phyloP scores from a whole-genome alignment of 2,113 vertebrate species.

The Trichomycterus rosablanca region DNA sequence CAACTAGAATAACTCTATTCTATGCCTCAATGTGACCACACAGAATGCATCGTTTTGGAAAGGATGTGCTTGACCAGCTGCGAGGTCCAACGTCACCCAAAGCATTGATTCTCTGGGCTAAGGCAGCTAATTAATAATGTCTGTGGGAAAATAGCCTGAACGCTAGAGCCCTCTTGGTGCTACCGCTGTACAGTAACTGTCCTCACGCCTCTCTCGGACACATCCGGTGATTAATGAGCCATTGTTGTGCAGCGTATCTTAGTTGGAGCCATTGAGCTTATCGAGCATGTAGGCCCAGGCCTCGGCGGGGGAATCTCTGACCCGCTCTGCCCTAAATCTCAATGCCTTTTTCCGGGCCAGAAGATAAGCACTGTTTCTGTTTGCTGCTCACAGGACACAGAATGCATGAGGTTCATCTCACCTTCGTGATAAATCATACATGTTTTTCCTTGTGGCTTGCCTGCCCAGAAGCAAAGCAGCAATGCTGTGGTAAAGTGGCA shows the following conservation, averaged over 20 bases:
- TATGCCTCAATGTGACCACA: conserved; percentile 29
- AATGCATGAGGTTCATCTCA: conserved; percentile 78
- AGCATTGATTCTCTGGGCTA: conserved; percentile 44
- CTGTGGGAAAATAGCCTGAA: conserved; percentile 53
- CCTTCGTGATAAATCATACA: conserved; percentile 81
- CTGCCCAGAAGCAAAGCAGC: background rate
- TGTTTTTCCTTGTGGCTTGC: conserved; percentile 64
- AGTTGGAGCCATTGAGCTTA: conserved; percentile 68
- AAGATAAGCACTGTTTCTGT: conserved; percentile 62
- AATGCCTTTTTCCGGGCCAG: conserved; percentile 59
- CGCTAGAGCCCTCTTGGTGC: conserved; percentile 39
- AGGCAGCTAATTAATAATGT: conserved; percentile 53
- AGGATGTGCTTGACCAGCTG: conserved; percentile 33
- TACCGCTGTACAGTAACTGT: conserved; percentile 46
- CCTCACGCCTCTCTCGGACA: conserved; percentile 47
- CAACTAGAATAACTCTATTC: too few species aligned
- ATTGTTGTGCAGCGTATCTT: conserved; percentile 73
- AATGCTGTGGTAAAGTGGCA: background rate
- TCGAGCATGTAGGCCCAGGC: conserved; percentile 66
- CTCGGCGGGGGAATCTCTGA: conserved; percentile 64
- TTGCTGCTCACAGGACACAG: conserved; percentile 68
- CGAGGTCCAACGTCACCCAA: conserved; percentile 36
- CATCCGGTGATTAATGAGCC: conserved; percentile 72
- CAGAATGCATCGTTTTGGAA: conserved; percentile 34
- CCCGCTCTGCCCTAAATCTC: conserved; percentile 66